Evolutionary conservation across 2,797 vertebrate genomes (phyloP), one percentile per base, ranked within the genome.

Genomic region (Amblyopsis hoosieri): DNA sequence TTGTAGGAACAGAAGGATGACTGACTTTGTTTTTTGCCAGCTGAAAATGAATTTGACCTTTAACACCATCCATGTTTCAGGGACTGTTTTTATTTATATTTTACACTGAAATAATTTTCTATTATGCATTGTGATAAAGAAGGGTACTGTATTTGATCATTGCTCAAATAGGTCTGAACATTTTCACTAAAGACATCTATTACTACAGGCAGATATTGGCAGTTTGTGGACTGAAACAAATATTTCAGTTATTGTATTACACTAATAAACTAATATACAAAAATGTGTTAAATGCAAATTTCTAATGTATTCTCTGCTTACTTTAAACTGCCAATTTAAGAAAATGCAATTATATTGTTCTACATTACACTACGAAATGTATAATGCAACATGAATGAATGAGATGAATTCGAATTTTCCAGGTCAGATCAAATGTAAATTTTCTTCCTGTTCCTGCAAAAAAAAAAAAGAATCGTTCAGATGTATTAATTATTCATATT

Each of bases 401-500:
- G 50, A 74, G 31, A 45, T 54, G 75, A 62, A 72, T 64, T 42
- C 1, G 9, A 7, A 42, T 42, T 42, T 42, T 42, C 23, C 23
- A 29, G 23, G 23, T 82, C 77, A 82, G 85, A 87, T 85, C 84
- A 87, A 78, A 52, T 60, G 51, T 57, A 57, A 68, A 66, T 59
- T 46, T 64, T 62, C 66, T 82, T 81, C 53, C 72, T 83, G 80
- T 69, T 85, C 80, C 75, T 82, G 74, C 72, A 84, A 81, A 82
- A 71, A 51, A 45, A 71, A 51, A 60, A 57, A 63, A 60, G 84
- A 79, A 86, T 87, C 90, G 90, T 89, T 88, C 86, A 91, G 90
- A 92, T 96, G 94, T 96, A 93, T 93, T 92, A 93, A 89, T 90
- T 92, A 87, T 93, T 92, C 92, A 93, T 94, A 93, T 93, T 91